Base-by-base conservation (phyloP, 2,888 invertebrate genomes). In the Troides aeacus region DNA sequence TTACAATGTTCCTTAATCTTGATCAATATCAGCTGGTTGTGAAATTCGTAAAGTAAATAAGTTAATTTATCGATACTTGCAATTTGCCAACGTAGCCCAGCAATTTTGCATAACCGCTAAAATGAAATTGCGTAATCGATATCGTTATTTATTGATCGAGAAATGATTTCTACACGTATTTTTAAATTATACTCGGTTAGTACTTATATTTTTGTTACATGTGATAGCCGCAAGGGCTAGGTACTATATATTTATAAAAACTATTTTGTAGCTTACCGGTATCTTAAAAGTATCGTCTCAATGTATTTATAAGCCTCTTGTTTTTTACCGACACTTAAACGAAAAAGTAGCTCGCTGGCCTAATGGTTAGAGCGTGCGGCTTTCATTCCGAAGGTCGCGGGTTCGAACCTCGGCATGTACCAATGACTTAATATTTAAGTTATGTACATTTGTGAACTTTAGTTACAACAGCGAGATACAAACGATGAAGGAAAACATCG, bases 231-330 rank as follows among this genome's bases (percentile, higher is more conserved):
- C n/a, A 53, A 6, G 5, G 6, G 46, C 46, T 46, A 46, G 12
- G 10, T 46, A 46, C 46, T 15, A 53, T 53, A 53, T 53, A 46
- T 53, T n/a, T 53, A 18, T 6, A 53, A 7, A 53, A 53, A 42
- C 24, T 39, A 17, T 21, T 65, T 57, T 58, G 50, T 62, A 53
- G 39, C 62, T 56, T 42, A 56, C 58, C 21, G 60, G 59, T 67
- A 64, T 67, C 62, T 73, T 77, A 64, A 69, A 91, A 89, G 86
- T 83, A 80, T 79, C 82, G 79, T 79, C 79, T 79, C 77, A 83
- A 86, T 88, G 86, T 90, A 90, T 92, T 90, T 91, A 91, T 91
- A 86, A 84, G 87, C 82, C 88, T 89, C 92, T 92, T 92, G 90
- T 91, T 89, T 89, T 88, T 89, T 89, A 89, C 85, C 78, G 82